Base-by-base conservation (phyloP, 2,113 vertebrate species). In the Oncorhynchus clarkii region DNA sequence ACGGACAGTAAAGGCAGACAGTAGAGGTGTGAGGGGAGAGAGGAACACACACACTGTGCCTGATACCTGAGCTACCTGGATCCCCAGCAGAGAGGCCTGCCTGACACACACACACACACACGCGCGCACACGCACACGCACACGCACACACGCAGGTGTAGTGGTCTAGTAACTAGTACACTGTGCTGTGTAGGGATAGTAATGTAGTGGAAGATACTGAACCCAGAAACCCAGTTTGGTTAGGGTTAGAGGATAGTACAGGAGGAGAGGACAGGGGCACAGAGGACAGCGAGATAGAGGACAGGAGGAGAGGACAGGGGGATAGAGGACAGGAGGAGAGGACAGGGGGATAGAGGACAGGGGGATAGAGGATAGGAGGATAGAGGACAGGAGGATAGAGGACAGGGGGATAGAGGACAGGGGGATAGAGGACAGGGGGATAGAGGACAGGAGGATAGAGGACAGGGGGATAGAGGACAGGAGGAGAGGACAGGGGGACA, bases 41-140 rank as follows among this genome's bases (percentile, higher is more conserved):
- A 86, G 88, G 84, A n/a, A 87, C 87, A 86, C 91, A 89, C 86
- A 86, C 86, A 84, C 87, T 88, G 88, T 90, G 91, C 90, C 85
- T 84, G 87, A 90, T 91, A 92, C 91, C 91, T 92, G 91, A 92
- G 92, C 92, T 88, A 92, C 88, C 90, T 88, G 87, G 90, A 90
- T 87, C 87, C 85, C 88, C 87, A 82, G 82, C 75, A 51, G 45
- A 54, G 86, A 87, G 87, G 84, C 85, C 84, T 76, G 81, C 81
- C 85, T 75, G 80, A 83, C 82, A 83, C 82, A 74, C 87, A 24
- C 22, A 16, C 39, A 24, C 27, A 29, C 27, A 29, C 29, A 59
- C 70, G 59, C 70, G 31, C 49, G 26, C 24, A 72, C 51, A 26
- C 51, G 11, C 24, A 59, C 65, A 79, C 77, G 2, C 78, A 73